Conservation (phyloP, 2,888 invertebrate species). For the Nebria salina region DNA sequence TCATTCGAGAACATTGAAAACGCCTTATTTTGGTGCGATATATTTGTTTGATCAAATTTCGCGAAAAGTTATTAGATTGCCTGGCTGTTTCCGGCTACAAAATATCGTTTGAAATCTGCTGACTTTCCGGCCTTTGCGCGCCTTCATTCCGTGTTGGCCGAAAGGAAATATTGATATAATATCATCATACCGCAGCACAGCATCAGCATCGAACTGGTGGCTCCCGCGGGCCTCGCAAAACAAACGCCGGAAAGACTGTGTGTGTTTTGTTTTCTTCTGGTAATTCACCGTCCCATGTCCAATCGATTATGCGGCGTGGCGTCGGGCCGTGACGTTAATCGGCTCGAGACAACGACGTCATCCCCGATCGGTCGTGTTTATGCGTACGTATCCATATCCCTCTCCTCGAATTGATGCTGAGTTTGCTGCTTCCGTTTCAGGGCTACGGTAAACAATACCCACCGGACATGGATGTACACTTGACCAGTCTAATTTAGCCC, state of each 20-base stretch:
- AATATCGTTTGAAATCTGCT: not conserved
- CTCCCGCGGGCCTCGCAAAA: conserved; percentile 48
- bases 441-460: not conserved
- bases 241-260: conserved; percentile 43
- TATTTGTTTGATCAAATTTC: not conserved
- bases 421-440: not conserved
- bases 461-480: not conserved
- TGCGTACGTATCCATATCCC: not conserved
- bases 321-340: conserved; percentile 41
- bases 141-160: conserved; percentile 10
- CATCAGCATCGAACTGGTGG: conserved; percentile 42
- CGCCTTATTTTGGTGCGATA: too few relatives aligned
- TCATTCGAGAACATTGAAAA: too few relatives aligned
- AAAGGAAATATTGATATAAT: conserved; percentile 52
- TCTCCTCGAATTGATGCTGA: not conserved
- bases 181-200: conserved; percentile 30
- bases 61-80: not conserved
- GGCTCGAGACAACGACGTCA: conserved; percentile 18
- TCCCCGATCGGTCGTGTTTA: not conserved
- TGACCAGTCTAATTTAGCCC: not conserved
- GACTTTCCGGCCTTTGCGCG: not conserved
- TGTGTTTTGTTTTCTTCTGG: conserved; percentile 45
- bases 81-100: not conserved
- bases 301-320: conserved; percentile 49
- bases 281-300: conserved; percentile 48